Percentiles rank a stretch among this genome's conserved stretches.
phyloP scores from a whole-genome alignment of 2,113 vertebrate genomes.

The Plecturocebus donacophilus region DNA sequence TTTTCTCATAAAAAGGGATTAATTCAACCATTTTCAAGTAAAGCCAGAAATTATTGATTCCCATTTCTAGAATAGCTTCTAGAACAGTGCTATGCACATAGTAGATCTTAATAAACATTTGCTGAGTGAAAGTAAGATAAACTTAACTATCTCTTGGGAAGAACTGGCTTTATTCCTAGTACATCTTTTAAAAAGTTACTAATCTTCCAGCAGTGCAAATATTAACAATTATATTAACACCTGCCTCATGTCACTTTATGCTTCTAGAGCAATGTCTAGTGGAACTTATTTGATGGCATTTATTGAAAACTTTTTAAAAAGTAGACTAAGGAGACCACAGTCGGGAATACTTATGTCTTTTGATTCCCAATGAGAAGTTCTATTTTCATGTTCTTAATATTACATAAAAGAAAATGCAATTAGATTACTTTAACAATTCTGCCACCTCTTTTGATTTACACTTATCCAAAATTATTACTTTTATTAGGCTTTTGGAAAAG shows the following conservation, averaged over 20 bases:
- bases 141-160: constrained; percentile 45
- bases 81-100: constrained; percentile 58
- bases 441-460: constrained; percentile 70
- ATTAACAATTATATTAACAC: constrained; percentile 73
- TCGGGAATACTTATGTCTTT: constrained; percentile 78
- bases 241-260: constrained; percentile 72
- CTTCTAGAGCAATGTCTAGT: constrained; percentile 71
- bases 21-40: constrained; percentile 55
- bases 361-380: constrained; percentile 75
- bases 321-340: constrained; percentile 69
- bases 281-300: constrained; percentile 73
- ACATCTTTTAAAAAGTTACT: constrained; percentile 50
- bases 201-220: constrained; percentile 69
- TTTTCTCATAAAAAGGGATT: constrained; percentile 64
- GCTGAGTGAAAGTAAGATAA: constrained; percentile 48
- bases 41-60: constrained; percentile 68
- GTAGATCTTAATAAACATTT: constrained; percentile 68
- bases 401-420: constrained; percentile 76
- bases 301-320: constrained; percentile 62
- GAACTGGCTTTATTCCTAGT: constrained; percentile 55
- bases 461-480: constrained; percentile 78
- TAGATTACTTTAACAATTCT: constrained; percentile 78
- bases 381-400: constrained; percentile 77
- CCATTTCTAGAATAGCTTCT: constrained; percentile 63
- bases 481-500: constrained; percentile 81